phyloP scores from a whole-genome alignment of 2,888 invertebrate genomes.

The Drosophila niveifrons region DNA sequence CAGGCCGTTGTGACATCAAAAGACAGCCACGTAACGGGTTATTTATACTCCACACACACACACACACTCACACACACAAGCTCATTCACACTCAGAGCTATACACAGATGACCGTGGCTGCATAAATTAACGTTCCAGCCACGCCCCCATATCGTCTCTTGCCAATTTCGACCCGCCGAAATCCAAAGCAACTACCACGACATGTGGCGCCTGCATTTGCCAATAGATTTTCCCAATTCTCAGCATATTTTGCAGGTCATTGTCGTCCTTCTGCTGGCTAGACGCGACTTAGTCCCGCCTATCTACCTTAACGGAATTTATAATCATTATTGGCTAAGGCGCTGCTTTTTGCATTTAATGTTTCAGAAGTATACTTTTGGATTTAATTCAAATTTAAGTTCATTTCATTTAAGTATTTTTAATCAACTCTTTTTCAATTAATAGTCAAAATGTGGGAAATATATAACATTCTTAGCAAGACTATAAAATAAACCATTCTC shows the following conservation, averaged over 20 bases:
- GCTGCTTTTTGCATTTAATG: neutral
- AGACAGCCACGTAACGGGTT: conserved; percentile 56
- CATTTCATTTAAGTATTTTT: too few species aligned
- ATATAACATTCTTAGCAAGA: too few species aligned
- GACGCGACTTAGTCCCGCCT: neutral
- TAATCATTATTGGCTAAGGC: neutral
- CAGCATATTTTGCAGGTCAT: conserved; percentile 11
- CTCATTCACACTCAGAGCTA: neutral
- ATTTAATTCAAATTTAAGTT: too few species aligned
- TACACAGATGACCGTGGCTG: conserved; percentile 39
- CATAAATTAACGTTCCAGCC: conserved; percentile 65
- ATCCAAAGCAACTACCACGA: conserved; percentile 41
- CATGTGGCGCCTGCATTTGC: conserved; percentile 57
- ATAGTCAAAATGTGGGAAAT: too few species aligned
- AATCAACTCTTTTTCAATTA: too few species aligned
- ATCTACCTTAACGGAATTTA: neutral
- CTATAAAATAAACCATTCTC: too few species aligned
- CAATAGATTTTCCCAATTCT: conserved; percentile 45
- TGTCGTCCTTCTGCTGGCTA: neutral
- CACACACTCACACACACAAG: conserved; percentile 9
- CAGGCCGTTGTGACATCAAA: conserved; percentile 39
- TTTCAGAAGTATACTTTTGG: too few species aligned
- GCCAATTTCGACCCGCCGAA: conserved; percentile 55
- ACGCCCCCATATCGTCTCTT: conserved; percentile 44
- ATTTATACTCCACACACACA: conserved; percentile 53